Evolutionary conservation across 2,797 vertebrate genomes (phyloP).

Genomic region (Rhabdomys pumilio): DNA sequence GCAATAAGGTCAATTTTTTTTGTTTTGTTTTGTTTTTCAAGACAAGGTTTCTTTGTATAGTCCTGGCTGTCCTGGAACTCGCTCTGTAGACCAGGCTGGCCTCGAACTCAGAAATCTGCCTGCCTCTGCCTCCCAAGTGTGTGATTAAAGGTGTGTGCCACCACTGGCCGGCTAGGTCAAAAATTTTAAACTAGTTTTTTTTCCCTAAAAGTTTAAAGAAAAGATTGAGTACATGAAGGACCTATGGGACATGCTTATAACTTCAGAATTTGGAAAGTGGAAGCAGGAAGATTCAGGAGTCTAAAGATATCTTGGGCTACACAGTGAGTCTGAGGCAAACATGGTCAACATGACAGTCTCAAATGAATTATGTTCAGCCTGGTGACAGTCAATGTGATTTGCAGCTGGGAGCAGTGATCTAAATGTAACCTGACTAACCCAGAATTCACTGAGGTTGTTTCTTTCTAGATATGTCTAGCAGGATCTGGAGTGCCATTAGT

Average conservation of each 20-base stretch:
- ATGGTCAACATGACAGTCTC: background rate
- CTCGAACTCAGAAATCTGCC: too few relatives aligned
- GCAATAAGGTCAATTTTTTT: background rate
- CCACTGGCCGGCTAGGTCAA: background rate
- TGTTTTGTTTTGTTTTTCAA: too few relatives aligned
- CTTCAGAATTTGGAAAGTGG: background rate
- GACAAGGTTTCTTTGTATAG: too few relatives aligned
- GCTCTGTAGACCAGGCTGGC: too few relatives aligned
- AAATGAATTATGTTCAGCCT: conserved; percentile 38
- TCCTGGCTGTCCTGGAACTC: too few relatives aligned
- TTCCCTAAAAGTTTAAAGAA: background rate
- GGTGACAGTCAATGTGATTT: conserved; percentile 38
- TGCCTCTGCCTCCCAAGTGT: too few relatives aligned
- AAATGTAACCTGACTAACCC: conserved; percentile 67
- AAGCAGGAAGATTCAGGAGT: background rate
- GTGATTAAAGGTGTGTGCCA: too few relatives aligned
- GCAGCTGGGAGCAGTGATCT: conserved; percentile 28
- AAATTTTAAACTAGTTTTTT: conserved; percentile 29
- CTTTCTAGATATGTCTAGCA: conserved; percentile 37
- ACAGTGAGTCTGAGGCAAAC: background rate
- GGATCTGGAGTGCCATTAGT: conserved; percentile 50
- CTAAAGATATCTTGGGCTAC: background rate
- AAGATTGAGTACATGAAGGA: background rate
- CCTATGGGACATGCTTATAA: background rate
- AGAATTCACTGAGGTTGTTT: conserved; percentile 53